These are phyloP conservation scores for Agonopterix alstromeriana DNA, from an alignment of 2,888 invertebrate genomes.

Conservation along the genomic window DNA sequence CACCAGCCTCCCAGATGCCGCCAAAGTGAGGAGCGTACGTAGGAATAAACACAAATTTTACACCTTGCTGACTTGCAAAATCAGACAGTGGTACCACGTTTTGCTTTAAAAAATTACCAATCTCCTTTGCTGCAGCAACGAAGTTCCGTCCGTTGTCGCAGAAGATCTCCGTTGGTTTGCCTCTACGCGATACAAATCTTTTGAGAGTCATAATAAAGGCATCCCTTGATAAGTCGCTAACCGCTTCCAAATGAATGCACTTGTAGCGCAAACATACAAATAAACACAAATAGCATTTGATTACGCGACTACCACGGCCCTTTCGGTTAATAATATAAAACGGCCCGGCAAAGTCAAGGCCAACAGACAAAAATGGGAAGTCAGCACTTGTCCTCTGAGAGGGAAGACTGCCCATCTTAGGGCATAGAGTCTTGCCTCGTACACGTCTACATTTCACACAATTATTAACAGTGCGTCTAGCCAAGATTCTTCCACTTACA, in stretches of 20 bases:
- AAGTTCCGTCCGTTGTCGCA: constrained; percentile 25
- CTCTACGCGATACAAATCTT: constrained; percentile 23
- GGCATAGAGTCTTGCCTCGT: constrained; percentile 4
- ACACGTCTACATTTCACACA: constrained; percentile 10
- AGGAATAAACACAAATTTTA: constrained; percentile 18
- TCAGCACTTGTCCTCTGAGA: constrained; percentile 2
- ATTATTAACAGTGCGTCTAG: constrained; percentile 6
- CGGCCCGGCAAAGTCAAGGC: constrained; percentile 6
- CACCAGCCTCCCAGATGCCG: constrained; percentile 15
- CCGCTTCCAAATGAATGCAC: constrained; percentile 20
- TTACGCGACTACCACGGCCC: constrained; percentile 9
- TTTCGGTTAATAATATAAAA: constrained; percentile 2
- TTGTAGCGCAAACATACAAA: constrained; percentile 19
- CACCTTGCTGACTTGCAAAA: constrained; percentile 17
- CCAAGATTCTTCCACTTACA: constrained; percentile 3
- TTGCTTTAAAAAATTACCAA: constrained; percentile 13
- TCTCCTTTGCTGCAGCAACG: constrained; percentile 18
- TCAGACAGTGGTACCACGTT: constrained; percentile 10
- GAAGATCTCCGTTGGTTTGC: constrained; percentile 22
- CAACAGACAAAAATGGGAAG: constrained; percentile 6
- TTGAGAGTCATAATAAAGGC: constrained; percentile 19
- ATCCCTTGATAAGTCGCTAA: constrained; percentile 19
- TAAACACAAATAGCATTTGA: constrained; percentile 14
- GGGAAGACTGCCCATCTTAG: constrained; percentile 9
- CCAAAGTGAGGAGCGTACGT: constrained; percentile 21